phyloP scores from a whole-genome alignment of 2,888 invertebrate species.

The Punctoribates punctum region DNA sequence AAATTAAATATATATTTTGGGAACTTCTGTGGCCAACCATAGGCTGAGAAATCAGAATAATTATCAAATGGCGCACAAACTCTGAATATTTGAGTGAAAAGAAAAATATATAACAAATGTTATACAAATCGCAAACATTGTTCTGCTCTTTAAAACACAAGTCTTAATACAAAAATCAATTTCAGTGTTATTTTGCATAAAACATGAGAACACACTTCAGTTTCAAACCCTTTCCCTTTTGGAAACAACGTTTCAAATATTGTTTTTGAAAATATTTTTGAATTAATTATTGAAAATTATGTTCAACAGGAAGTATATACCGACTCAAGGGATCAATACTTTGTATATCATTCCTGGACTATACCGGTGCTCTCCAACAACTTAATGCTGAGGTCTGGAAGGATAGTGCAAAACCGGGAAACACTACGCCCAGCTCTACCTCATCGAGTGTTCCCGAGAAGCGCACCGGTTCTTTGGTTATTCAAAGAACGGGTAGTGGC shows the following conservation, averaged over 20 bases:
- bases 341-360: conserved; percentile 92
- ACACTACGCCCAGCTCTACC: conserved; percentile 25
- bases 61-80: too few relatives aligned
- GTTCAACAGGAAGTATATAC: conserved; percentile 66
- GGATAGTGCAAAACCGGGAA: conserved; percentile 57
- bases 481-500: conserved; percentile 37
- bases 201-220: too few relatives aligned
- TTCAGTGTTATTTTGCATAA: too few relatives aligned
- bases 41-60: too few relatives aligned
- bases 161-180: too few relatives aligned
- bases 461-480: conserved; percentile 36
- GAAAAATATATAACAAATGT: too few relatives aligned
- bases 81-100: too few relatives aligned
- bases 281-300: not conserved
- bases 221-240: too few relatives aligned
- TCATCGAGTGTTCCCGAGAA: conserved; percentile 32
- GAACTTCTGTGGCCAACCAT: not conserved
- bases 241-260: too few relatives aligned
- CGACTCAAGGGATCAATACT: conserved; percentile 92
- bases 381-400: conserved; percentile 88
- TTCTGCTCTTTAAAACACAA: too few relatives aligned
- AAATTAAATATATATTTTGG: not conserved
- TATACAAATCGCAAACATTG: too few relatives aligned
- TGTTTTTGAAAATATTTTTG: too few relatives aligned
- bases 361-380: conserved; percentile 84